Evolutionary conservation across 2,113 vertebrate genomes (phyloP).

Genomic region (Chaetodon trifascialis): DNA sequence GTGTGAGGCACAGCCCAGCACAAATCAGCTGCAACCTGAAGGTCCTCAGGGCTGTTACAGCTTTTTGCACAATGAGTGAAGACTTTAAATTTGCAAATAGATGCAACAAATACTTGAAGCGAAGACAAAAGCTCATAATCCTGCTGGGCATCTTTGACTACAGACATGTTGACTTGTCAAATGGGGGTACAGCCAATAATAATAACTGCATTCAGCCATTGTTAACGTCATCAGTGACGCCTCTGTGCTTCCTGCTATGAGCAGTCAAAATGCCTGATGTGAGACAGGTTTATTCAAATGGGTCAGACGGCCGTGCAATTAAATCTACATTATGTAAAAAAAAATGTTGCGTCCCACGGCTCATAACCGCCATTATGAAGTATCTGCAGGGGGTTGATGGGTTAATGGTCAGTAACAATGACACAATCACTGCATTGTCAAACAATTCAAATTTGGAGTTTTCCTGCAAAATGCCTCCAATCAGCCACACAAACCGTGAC

Average conservation of each 20-base stretch:
- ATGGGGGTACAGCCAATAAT: not conserved
- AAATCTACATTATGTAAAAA: constrained; percentile 15
- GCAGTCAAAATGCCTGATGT: not conserved
- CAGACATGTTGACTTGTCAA: not conserved
- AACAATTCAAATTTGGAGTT: not conserved
- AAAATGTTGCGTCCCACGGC: not conserved
- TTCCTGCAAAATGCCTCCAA: not conserved
- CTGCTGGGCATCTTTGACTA: not conserved
- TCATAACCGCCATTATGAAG: not conserved
- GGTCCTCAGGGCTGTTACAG: not conserved
- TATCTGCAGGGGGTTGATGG: constrained; percentile 18
- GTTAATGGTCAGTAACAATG: constrained; percentile 21
- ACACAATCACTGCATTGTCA: constrained; percentile 23
- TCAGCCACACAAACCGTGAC: not conserved
- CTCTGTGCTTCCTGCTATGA: not conserved
- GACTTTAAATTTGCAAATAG: not conserved
- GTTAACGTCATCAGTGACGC: not conserved
- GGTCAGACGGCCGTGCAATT: not conserved
- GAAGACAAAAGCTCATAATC: not conserved
- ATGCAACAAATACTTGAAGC: not conserved
- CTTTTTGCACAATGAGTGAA: not conserved
- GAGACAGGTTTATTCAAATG: not conserved
- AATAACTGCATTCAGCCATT: too few relatives aligned
- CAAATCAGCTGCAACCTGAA: constrained; percentile 34
- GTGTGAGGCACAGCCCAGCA: not conserved